These are phyloP conservation scores for Eulithis testata DNA, from an alignment of 2,888 invertebrate genomes.

Conservation along the genomic window DNA sequence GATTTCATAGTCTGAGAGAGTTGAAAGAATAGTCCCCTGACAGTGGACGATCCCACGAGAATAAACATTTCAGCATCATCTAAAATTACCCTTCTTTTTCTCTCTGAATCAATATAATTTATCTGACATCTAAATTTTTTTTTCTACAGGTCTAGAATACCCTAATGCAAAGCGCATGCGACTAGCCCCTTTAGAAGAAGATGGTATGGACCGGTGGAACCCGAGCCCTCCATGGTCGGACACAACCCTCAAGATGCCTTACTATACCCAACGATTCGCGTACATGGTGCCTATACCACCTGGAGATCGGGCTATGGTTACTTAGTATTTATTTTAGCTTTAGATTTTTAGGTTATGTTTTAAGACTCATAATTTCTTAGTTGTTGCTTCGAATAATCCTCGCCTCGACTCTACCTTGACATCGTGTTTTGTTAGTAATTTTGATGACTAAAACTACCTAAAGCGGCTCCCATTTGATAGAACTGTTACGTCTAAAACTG, in stretches of 20 bases:
- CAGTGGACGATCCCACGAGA: too few relatives aligned
- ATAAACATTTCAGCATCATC: too few relatives aligned
- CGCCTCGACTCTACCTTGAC: too few relatives aligned
- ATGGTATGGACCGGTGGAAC: conserved; percentile 93
- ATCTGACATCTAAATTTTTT: too few relatives aligned
- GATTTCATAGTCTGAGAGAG: too few relatives aligned
- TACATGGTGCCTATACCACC: conserved; percentile 90
- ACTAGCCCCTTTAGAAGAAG: conserved; percentile 70
- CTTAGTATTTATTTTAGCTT: conserved; percentile 10
- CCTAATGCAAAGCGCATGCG: conserved; percentile 74
- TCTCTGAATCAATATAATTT: too few relatives aligned
- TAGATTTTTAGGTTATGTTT: conserved; percentile 1
- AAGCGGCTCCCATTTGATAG: too few relatives aligned
- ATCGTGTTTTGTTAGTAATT: too few relatives aligned
- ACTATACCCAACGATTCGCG: conserved; percentile 91
- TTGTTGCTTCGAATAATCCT: too few relatives aligned
- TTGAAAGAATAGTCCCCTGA: background rate
- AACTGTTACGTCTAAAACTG: too few relatives aligned
- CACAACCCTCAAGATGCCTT: conserved; percentile 88
- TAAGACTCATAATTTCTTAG: background rate
- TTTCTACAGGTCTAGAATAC: conserved; percentile 66
- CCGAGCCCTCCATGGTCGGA: conserved; percentile 95
- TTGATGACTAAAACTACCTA: too few relatives aligned
- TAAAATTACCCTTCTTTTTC: too few relatives aligned
- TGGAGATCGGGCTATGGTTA: conserved; percentile 77